phyloP scores from a whole-genome alignment of 2,797 vertebrate genomes.

The Distichodus sexfasciatus region DNA sequence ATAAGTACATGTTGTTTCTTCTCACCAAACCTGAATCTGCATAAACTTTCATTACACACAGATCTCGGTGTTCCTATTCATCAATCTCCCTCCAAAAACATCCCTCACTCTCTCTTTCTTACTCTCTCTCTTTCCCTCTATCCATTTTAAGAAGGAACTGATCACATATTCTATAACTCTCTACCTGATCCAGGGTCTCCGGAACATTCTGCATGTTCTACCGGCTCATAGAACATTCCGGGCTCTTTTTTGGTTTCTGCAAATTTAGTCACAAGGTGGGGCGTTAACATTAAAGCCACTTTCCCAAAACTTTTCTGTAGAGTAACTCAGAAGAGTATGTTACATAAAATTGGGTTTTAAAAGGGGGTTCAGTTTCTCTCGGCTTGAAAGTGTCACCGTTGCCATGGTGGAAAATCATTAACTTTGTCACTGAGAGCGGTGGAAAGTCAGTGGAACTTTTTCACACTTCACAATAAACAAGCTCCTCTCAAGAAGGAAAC shows the following conservation, averaged over 20 bases:
- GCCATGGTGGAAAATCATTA: constrained; percentile 11
- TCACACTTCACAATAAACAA: constrained; percentile 14
- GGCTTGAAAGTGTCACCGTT: neutral
- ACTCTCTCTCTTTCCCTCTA: no score
- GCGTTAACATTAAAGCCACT: neutral
- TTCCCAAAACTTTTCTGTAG: neutral
- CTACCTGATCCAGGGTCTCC: neutral
- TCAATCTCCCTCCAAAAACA: no score
- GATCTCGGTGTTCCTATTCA: no score
- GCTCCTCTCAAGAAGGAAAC: constrained; percentile 35
- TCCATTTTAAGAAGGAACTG: no score
- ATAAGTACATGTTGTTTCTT: no score
- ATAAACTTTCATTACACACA: no score
- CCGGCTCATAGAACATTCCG: neutral
- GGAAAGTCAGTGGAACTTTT: constrained; percentile 17
- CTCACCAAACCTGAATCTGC: no score
- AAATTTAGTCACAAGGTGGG: neutral
- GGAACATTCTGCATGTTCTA: no score
- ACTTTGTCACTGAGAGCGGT: neutral
- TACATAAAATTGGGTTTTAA: no score
- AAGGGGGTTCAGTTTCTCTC: neutral
- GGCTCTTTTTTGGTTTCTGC: neutral
- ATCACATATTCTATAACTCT: neutral
- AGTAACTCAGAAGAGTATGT: neutral
- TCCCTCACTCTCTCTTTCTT: no score